Conservation (phyloP, 2,888 invertebrate genomes). For the Sphecodes monilicornis region DNA sequence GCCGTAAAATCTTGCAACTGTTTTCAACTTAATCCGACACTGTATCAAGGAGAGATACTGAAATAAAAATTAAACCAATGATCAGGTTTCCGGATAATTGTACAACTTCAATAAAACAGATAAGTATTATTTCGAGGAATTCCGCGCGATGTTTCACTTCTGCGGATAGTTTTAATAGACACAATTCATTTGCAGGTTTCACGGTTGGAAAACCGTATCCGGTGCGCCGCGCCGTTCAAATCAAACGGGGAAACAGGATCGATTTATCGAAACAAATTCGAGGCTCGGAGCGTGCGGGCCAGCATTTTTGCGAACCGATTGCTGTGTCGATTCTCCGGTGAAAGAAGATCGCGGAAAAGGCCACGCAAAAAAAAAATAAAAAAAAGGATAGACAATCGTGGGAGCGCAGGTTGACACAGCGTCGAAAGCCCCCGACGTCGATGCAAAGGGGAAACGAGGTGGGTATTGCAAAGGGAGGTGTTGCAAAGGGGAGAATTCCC, state of each 20-base stretch:
- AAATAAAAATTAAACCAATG: too few relatives aligned
- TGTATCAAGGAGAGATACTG: too few relatives aligned
- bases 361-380: slow-evolving; percentile 5
- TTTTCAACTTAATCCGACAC: too few relatives aligned
- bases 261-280: not conserved
- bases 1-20: too few relatives aligned
- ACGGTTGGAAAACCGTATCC: not conserved
- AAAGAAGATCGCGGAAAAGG: not conserved
- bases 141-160: not conserved
- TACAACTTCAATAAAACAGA: too few relatives aligned
- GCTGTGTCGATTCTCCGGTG: not conserved
- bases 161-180: not conserved
- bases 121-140: not conserved
- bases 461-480: slow-evolving; percentile 29
- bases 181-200: too few relatives aligned
- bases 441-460: slow-evolving; percentile 29
- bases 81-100: too few relatives aligned
- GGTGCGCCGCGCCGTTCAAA: not conserved
- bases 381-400: slow-evolving; percentile 65
- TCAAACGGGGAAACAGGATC: not conserved
- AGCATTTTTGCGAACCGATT: not conserved
- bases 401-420: slow-evolving; percentile 68
- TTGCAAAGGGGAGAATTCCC: slow-evolving; percentile 50
- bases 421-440: slow-evolving; percentile 41
- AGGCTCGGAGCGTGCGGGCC: not conserved